A percentile compares a stretch with the other conserved stretches of the same genome.
These are phyloP conservation scores for Trissolcus brochymenae DNA, from an alignment of 2,888 invertebrate species.

Conservation along the genomic window DNA sequence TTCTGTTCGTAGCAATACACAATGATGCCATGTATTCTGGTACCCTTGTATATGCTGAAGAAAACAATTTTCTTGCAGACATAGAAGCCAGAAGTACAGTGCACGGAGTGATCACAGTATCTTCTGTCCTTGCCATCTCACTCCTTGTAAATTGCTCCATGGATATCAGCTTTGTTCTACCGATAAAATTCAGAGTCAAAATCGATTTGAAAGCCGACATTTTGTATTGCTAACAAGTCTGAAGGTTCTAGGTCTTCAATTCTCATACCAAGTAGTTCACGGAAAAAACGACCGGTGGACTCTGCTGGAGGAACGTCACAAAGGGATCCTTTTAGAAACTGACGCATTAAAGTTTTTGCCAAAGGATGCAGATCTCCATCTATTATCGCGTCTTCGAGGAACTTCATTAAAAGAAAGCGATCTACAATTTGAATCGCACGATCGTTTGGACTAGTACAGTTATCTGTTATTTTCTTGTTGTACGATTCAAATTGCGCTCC, in stretches of 20 bases:
- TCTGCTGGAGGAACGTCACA: not conserved
- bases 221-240: too few relatives aligned
- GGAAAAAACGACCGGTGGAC: not conserved
- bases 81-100: not conserved
- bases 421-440: constrained; percentile 11
- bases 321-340: not conserved
- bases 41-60: too few relatives aligned
- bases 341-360: not conserved
- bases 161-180: too few relatives aligned
- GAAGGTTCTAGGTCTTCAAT: too few relatives aligned
- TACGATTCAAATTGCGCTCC: constrained; percentile 12
- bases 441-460: constrained; percentile 7
- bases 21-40: too few relatives aligned
- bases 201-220: too few relatives aligned
- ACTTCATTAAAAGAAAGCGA: constrained; percentile 9
- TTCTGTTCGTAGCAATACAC: too few relatives aligned
- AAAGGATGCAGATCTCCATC: not conserved
- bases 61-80: not conserved
- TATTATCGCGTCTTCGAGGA: not conserved
- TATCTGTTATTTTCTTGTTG: constrained; percentile 11
- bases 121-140: not conserved
- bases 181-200: too few relatives aligned
- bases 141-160: too few relatives aligned
- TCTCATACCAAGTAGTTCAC: too few relatives aligned
- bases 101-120: not conserved